phyloP scores from a whole-genome alignment of 2,113 vertebrate genomes.

The Myotis lucifugus region DNA sequence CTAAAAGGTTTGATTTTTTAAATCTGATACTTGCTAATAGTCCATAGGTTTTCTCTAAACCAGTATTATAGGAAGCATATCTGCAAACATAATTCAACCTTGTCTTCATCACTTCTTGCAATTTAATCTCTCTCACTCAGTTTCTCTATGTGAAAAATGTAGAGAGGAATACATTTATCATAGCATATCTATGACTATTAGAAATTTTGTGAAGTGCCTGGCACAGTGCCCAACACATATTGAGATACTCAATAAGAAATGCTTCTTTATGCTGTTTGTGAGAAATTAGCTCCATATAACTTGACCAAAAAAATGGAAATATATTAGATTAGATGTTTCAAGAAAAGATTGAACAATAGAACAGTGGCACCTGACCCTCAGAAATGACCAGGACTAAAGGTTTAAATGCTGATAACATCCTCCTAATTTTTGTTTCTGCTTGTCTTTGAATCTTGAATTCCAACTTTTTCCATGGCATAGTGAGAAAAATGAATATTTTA shows the following conservation, averaged over 20 bases:
- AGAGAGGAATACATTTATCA: not conserved
- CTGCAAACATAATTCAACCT: not conserved
- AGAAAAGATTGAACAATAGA: not conserved
- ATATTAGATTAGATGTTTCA: not conserved
- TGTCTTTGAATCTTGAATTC: not conserved
- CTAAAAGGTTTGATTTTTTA: not conserved
- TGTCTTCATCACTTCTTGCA: not conserved
- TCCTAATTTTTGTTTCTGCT: not conserved
- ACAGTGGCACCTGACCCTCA: not conserved
- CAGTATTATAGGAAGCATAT: not conserved
- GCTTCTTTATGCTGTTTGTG: not conserved
- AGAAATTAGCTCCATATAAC: not conserved
- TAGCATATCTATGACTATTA: not conserved
- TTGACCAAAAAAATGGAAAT: not conserved
- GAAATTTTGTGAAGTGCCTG: not conserved
- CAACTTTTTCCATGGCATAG: not conserved
- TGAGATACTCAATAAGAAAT: not conserved
- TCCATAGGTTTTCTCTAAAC: not conserved
- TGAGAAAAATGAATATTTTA: not conserved
- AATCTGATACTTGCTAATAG: not conserved
- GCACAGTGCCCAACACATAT: not conserved
- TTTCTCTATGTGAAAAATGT: not conserved
- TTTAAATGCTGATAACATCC: not conserved
- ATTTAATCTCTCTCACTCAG: not conserved
- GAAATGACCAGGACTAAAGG: not conserved